Evolutionary conservation across 2,888 invertebrate species (phyloP).

Genomic region (Noctua comes): DNA sequence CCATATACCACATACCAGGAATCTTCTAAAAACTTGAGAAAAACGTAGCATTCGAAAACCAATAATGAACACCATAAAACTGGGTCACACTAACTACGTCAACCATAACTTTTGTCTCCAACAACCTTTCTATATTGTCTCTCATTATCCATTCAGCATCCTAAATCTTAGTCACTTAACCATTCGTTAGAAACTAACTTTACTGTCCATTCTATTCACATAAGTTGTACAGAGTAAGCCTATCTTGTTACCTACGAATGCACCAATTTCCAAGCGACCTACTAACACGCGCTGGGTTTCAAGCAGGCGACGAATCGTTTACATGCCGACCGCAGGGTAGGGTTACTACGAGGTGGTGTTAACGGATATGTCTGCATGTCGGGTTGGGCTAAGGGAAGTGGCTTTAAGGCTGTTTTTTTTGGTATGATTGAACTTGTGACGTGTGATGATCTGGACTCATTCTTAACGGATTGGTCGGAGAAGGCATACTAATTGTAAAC

Average conservation of each 20-base stretch:
- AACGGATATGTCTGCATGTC: slow-evolving; percentile 34
- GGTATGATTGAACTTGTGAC: neutral
- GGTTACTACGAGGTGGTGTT: slow-evolving; percentile 63
- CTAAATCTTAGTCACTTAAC: slow-evolving; percentile 49
- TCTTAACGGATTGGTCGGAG: too few species aligned
- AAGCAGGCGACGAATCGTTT: slow-evolving; percentile 80
- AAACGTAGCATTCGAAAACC: slow-evolving; percentile 4
- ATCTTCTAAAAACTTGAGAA: neutral
- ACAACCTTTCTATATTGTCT: slow-evolving; percentile 49
- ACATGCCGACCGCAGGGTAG: slow-evolving; percentile 71
- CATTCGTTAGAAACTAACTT: slow-evolving; percentile 42
- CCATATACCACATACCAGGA: neutral
- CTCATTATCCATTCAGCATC: slow-evolving; percentile 44
- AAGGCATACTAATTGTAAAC: too few species aligned
- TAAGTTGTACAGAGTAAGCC: slow-evolving; percentile 42
- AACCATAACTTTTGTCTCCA: slow-evolving; percentile 17
- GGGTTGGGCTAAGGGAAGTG: too few species aligned
- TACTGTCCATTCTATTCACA: slow-evolving; percentile 40
- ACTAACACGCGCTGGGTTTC: slow-evolving; percentile 79
- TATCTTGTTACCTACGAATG: slow-evolving; percentile 55
- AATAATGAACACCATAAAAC: slow-evolving; percentile 10
- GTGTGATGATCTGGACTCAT: too few species aligned
- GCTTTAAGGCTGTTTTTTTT: neutral
- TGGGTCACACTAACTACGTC: slow-evolving; percentile 24
- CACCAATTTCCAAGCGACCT: slow-evolving; percentile 75